Evolutionary conservation across 2,113 vertebrate species (phyloP), one percentile per base, ranked within the genome.

Genomic region (Opisthocomus hoazin): DNA sequence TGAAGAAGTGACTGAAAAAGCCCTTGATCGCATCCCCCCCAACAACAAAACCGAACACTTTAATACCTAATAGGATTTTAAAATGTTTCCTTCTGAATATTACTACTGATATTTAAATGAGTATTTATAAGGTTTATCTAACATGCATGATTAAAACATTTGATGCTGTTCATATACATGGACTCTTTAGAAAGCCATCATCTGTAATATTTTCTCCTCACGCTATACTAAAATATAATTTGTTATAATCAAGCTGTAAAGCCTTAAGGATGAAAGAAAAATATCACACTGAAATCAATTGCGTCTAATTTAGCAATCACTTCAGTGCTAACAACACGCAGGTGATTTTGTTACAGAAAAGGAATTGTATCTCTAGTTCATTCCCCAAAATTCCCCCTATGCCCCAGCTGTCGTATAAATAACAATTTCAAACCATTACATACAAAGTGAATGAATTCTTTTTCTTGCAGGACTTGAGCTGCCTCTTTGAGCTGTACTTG

Each of bases 401-500:
- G 26, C 64, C 30, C 18, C 7, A 39, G 24, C 7, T 60, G 4
- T 58, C 2, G 1, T 43, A 41, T 68, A 46, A 71, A 86, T 41
- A 70, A 29, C 6, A 57, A 39, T 66, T 85, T 82, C 54, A 8
- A 89, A 70, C n/a, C 34, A 11, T 45, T 66, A 36, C 21, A 24
- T 56, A 80, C 53, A 84, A 86, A 37, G 16, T 68, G 34, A 96
- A 48, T 2, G 24, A 80, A 21, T 60, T 78, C 6, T 60, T 7
- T 90, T 89, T 69, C 43, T 95, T 96, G 23, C 94, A 99, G 99
- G 99, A 99, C 90, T 97, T 99, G 96, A 98, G 98, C 94, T 99
- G 98, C 96, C 98, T 99, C 95, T 99, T 99, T 4, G 98, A 99
- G 93, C 98, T 99, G 9, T 99, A 99, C 98, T 96, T 99, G 98